Evolutionary conservation across 2,113 vertebrate genomes (phyloP).

Genomic region (Rhinoderma darwinii): DNA sequence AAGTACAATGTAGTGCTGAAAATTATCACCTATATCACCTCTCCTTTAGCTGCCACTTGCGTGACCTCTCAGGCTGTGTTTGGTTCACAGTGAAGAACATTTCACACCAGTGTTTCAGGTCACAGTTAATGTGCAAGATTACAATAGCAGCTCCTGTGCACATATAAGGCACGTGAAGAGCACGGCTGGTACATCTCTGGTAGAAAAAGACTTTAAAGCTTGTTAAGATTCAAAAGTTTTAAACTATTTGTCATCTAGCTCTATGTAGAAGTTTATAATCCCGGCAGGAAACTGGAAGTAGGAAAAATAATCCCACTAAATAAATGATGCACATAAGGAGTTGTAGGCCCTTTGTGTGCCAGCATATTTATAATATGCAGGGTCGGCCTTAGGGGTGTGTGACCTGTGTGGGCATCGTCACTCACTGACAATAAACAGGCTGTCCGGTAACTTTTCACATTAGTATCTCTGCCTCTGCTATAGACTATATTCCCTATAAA

Average conservation of each 20-base stretch:
- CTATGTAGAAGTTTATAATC: no score
- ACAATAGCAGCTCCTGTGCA: slow-evolving; percentile 12
- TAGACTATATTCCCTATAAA: no score
- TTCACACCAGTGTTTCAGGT: slow-evolving; percentile 30
- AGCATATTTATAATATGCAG: no score
- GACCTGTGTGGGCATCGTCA: no score
- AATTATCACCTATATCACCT: neutral
- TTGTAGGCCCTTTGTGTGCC: no score
- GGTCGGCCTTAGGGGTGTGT: no score
- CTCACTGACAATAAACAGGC: no score
- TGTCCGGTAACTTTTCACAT: no score
- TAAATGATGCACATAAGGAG: no score
- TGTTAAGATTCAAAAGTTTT: neutral
- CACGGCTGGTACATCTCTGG: neutral
- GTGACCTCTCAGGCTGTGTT: slow-evolving; percentile 35
- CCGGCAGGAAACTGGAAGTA: no score
- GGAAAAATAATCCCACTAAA: no score
- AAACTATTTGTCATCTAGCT: neutral
- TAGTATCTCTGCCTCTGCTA: no score
- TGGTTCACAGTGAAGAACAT: slow-evolving; percentile 40
- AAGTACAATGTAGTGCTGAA: neutral
- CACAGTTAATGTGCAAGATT: slow-evolving; percentile 24
- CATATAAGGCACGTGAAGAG: neutral
- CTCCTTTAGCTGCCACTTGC: neutral
- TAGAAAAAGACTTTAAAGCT: neutral